These are phyloP conservation scores for Dynastes hyllus DNA, from an alignment of 2,888 invertebrate genomes.

Conservation along the genomic window DNA sequence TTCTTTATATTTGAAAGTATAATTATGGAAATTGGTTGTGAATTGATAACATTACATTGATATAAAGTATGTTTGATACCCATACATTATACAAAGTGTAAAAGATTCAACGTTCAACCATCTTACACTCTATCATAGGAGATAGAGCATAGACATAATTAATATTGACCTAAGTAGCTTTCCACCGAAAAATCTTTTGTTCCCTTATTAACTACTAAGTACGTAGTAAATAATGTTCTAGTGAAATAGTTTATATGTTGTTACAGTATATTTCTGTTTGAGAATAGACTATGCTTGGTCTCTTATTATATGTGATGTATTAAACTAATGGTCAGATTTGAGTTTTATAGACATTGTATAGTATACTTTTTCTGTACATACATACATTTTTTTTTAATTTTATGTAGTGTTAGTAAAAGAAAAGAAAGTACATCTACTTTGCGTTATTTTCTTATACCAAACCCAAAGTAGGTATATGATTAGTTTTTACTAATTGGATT, in stretches of 20 bases:
- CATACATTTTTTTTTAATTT: constrained; percentile 49
- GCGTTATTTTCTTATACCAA: constrained; percentile 27
- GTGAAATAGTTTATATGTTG: background rate
- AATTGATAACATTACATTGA: constrained; percentile 27
- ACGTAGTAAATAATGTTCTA: background rate
- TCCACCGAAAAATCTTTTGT: background rate
- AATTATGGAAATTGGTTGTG: constrained; percentile 40
- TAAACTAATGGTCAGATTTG: constrained; percentile 39
- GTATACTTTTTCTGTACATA: constrained; percentile 38
- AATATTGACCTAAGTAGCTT: constrained; percentile 18
- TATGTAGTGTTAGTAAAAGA: constrained; percentile 48
- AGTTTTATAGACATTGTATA: constrained; percentile 43
- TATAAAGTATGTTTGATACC: constrained; percentile 5
- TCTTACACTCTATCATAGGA: constrained; percentile 27
- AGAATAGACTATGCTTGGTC: constrained; percentile 23
- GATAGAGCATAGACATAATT: constrained; percentile 23
- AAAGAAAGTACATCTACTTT: constrained; percentile 28
- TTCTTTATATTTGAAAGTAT: constrained; percentile 1
- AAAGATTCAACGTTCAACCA: constrained; percentile 38
- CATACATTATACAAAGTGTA: constrained; percentile 27
- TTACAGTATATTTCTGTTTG: background rate
- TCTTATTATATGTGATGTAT: constrained; percentile 27
- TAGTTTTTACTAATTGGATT: no score
- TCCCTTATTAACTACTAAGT: background rate
- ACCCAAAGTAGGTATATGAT: no score